These are phyloP conservation scores for Andrena marginata DNA, from an alignment of 2,888 invertebrate species.

Conservation along the genomic window DNA sequence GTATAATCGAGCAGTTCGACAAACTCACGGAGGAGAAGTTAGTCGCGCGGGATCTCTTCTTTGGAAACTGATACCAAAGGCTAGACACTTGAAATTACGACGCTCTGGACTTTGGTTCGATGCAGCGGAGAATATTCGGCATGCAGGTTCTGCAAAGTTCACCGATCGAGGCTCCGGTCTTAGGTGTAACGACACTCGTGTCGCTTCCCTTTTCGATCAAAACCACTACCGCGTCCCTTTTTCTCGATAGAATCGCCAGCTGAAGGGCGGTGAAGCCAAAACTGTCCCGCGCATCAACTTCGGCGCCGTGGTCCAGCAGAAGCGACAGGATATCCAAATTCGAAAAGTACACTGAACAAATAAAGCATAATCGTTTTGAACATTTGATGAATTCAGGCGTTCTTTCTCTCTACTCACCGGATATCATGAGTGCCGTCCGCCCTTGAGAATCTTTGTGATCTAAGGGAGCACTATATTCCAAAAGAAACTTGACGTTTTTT, in stretches of 20 bases:
- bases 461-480: slow-evolving; percentile 54
- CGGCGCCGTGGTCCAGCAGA: slow-evolving; percentile 63
- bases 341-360: slow-evolving; percentile 68
- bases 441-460: slow-evolving; percentile 61
- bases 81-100: neutral
- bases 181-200: slow-evolving; percentile 24
- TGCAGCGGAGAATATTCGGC: slow-evolving; percentile 62
- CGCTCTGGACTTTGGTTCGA: slow-evolving; percentile 29
- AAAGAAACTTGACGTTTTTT: slow-evolving; percentile 61
- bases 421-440: slow-evolving; percentile 71
- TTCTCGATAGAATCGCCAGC: slow-evolving; percentile 67
- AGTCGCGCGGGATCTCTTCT: neutral
- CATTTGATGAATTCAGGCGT: neutral
- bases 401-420: slow-evolving; percentile 56
- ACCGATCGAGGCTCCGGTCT: slow-evolving; percentile 48
- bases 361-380: neutral
- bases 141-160: slow-evolving; percentile 61
- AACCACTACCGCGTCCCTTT: slow-evolving; percentile 64
- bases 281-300: slow-evolving; percentile 54
- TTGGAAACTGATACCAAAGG: neutral
- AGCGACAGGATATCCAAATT: slow-evolving; percentile 57
- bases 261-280: slow-evolving; percentile 64
- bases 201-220: slow-evolving; percentile 54
- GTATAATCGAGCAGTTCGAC: slow-evolving; percentile 85
- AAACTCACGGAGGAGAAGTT: slow-evolving; percentile 81